A percentile compares a stretch with the other conserved stretches of the same genome.
Evolutionary conservation across 2,113 vertebrate genomes (phyloP).

Genomic region (Cnemophilus loriae): DNA sequence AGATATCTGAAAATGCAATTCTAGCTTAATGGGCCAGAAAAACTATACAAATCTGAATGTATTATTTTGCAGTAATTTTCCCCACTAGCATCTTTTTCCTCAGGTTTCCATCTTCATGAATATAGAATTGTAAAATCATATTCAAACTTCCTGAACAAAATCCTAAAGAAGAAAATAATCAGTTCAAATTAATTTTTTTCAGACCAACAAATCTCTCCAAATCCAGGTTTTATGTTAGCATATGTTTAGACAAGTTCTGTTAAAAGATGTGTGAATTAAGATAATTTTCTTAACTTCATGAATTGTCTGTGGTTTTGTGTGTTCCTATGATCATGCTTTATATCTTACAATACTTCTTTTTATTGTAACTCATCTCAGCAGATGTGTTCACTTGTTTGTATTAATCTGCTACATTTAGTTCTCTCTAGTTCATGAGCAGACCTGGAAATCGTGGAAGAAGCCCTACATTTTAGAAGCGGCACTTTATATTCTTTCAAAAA

Average conservation of each 20-base stretch:
- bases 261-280: neutral
- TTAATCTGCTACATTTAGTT: neutral
- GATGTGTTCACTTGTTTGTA: neutral
- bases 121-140: neutral
- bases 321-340: neutral
- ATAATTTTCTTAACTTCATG: neutral
- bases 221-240: neutral
- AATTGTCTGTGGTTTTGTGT: neutral
- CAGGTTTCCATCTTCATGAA: neutral
- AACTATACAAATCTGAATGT: neutral
- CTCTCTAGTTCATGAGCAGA: neutral
- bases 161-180: neutral
- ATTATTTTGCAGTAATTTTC: neutral
- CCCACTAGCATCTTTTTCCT: neutral
- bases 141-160: neutral
- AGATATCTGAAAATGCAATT: neutral
- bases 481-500: neutral
- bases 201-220: neutral
- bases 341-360: neutral
- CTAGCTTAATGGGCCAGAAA: neutral
- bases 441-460: neutral
- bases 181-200: neutral
- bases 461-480: neutral
- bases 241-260: neutral
- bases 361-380: neutral